Evolutionary conservation across 30 jellyfish, hydroid and myxozoan species (phyloP).

Genomic region (Turritopsis rubra): DNA sequence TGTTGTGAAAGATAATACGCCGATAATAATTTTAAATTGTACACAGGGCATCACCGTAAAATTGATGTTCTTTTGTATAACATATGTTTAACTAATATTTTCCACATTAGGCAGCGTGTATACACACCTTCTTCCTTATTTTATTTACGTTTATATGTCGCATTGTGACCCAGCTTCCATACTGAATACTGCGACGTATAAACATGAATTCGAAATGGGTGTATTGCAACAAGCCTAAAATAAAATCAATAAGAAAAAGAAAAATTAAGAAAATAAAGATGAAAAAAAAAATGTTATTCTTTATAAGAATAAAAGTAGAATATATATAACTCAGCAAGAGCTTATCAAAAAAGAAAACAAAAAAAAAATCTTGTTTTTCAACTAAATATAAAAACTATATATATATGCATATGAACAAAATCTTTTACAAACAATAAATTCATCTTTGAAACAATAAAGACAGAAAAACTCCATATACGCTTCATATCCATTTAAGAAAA

Average conservation of each 20-base stretch:
- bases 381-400: neutral
- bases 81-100: no score
- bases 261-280: neutral
- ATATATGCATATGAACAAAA: neutral
- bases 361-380: neutral
- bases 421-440: neutral
- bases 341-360: neutral
- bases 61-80: no score
- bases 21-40: no score
- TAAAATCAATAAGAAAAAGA: neutral
- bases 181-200: neutral
- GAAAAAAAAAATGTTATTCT: neutral
- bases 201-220: neutral
- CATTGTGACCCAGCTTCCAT: neutral
- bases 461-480: neutral
- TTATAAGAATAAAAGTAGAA: neutral
- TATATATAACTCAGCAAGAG: neutral
- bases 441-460: neutral
- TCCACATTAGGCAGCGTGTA: neutral
- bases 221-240: neutral
- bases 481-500: neutral
- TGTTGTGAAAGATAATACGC: no score
- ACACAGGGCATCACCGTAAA: no score
- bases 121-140: neutral
- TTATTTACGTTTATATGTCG: neutral